Evolutionary conservation across 2,113 vertebrate genomes (phyloP), one percentile per base, ranked within the genome.

Genomic region (Nematolebias whitei): DNA sequence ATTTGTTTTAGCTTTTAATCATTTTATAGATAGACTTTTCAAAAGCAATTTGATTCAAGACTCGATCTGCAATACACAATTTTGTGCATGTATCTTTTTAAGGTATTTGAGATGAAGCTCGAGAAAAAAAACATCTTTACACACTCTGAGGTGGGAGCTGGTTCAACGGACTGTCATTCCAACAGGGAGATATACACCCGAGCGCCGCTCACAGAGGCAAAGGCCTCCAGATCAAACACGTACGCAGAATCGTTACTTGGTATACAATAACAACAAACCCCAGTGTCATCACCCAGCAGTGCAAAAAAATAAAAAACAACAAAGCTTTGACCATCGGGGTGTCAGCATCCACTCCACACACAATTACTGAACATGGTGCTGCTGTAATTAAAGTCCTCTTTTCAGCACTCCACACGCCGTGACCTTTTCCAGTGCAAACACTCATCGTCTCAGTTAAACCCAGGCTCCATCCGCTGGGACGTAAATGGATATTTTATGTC

Each of bases 401-500:
- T 81, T 64, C 79, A 77, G 64, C 53, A 11, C 78, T 66, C 35
- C 68, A 51, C 68, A 82, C 72, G 68, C 56, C 19, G 10, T 89
- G 86, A 91, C 85, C 86, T 89, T 89, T 86, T 74, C 72, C 71
- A 68, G 44, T 24, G 67, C 88, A 86, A 84, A 87, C 78, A 84
- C 57, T 84, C 84, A 83, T 81, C 81, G 78, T 85, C 70, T 81
- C 66, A 22, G 63, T 78, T 73, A 73, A 71, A 80, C 22, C 65
- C 52, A 64, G 50, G 49, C 48, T 58, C 55, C 23, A 52, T 78
- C 69, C 57, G 8, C 61, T 24, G 59, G 75, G 66, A 77, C 52
- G 58, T 68, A 51, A 73, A 82, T 41, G 53, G 64, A 70, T 63
- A 67, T 69, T 74, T 61, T 52, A 67, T 58, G 67, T 32, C 7